phyloP scores from a whole-genome alignment of 2,113 vertebrate species.

The Thinocorus orbignyianus region DNA sequence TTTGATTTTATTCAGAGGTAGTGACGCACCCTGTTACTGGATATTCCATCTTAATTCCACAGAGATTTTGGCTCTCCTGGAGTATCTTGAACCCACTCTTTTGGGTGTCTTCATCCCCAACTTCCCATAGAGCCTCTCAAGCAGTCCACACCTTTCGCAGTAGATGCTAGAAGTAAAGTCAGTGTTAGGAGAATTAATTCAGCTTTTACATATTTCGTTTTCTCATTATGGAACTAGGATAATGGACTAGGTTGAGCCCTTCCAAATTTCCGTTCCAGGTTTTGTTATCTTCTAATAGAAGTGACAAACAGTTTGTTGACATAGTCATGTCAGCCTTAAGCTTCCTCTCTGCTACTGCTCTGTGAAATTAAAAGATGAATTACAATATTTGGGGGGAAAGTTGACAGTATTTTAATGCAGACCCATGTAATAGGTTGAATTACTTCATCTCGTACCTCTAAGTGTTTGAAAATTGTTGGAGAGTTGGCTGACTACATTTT shows the following conservation, averaged over 20 bases:
- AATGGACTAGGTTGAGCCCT: not conserved
- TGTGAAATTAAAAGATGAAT: conserved; percentile 4
- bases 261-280: not conserved
- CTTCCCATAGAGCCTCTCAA: not conserved
- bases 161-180: not conserved
- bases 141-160: not conserved
- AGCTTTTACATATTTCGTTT: not conserved
- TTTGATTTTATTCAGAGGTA: not conserved
- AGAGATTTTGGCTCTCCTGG: not conserved
- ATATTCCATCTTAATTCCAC: not conserved
- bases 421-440: not conserved
- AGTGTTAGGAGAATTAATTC: not conserved
- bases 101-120: not conserved
- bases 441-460: not conserved
- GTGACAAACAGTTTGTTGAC: not conserved
- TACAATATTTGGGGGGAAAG: not conserved
- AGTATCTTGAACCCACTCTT: not conserved
- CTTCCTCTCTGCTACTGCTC: not conserved
- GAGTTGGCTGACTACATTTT: conserved; percentile 36
- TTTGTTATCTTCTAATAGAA: not conserved
- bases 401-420: conserved; percentile 1
- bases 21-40: not conserved
- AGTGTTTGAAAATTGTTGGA: conserved; percentile 2
- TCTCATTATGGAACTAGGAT: not conserved
- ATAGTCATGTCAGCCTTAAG: not conserved